Base-by-base conservation (phyloP, 1,140 invertebrate species). In the Heliconius nattereri region DNA sequence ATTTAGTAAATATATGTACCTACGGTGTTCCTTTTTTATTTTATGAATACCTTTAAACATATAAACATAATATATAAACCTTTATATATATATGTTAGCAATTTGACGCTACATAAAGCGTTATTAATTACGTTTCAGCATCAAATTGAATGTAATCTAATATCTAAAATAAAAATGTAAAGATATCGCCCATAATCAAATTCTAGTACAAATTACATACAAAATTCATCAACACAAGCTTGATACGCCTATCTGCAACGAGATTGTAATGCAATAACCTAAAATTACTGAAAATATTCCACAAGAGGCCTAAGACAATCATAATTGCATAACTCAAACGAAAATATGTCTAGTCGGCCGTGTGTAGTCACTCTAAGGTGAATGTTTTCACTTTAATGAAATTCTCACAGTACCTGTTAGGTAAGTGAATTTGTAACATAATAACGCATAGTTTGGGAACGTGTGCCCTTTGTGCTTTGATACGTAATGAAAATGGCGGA, bases 381-480 rank as follows among this genome's bases (percentile, higher is more conserved):
- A 70, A 73, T 76, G 54, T 80, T 80, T 80, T 76, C 74, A 71
- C 73, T 80, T 57, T 80, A 80, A 80, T 80, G 79, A 80, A 80
- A 80, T 80, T 80, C 79, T 80, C 75, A 45, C 77, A 73, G 78
- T 75, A 77, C 74, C 74, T 80, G 71, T 72, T 80, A 73, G 23
- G 79, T 77, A 80, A 80, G 73, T 71, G 73, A 71, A 75, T 79
- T 75, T 75, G 73, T 32, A 75, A 80, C 78, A 73, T 66, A 71
- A 75, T 75, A 77, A 71, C 71, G 75, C 75, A 80, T 80, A 76
- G 79, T 77, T 80, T 76, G 66, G 79, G 75, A 57, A 80, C 79
- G 49, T 78, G 71, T 72, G 78, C 57, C 78, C 78, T 80, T 76
- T 80, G 78, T 71, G 73, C 66, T 76, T 75, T 32, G 74, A 75